Percentiles rank a stretch among this genome's conserved stretches.
phyloP scores from a whole-genome alignment of 2,113 vertebrate genomes.

The Dicentrarchus labrax region DNA sequence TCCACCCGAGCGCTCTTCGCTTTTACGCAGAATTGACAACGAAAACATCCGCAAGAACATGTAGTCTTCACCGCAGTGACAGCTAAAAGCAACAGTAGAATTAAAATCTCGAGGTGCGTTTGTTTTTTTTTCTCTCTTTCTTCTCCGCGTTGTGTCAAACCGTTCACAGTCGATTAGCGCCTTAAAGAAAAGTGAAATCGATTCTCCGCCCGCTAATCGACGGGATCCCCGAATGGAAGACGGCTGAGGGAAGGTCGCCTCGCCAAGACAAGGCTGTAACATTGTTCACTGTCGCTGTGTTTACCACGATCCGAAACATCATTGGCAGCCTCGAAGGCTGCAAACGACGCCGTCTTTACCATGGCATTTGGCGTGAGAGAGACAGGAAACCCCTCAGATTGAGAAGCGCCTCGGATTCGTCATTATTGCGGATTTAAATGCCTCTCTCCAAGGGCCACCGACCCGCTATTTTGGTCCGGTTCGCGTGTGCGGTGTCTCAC shows the following conservation, averaged over 20 bases:
- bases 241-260: slow-evolving; percentile 65
- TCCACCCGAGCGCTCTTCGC: slow-evolving; percentile 55
- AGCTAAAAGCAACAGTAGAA: background rate
- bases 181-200: slow-evolving; percentile 68
- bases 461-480: slow-evolving; percentile 65
- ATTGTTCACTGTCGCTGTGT: slow-evolving; percentile 39
- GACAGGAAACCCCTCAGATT: slow-evolving; percentile 59
- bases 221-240: slow-evolving; percentile 77
- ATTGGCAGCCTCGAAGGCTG: slow-evolving; percentile 64
- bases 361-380: slow-evolving; percentile 69
- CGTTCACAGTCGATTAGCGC: slow-evolving; percentile 56
- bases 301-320: slow-evolving; percentile 34
- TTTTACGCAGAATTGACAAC: slow-evolving; percentile 63
- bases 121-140: background rate
- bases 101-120: background rate
- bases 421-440: slow-evolving; percentile 83
- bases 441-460: slow-evolving; percentile 75
- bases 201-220: slow-evolving; percentile 57
- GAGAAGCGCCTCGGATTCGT: slow-evolving; percentile 69
- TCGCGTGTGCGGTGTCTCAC: slow-evolving; percentile 50
- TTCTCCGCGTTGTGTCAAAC: slow-evolving; percentile 19
- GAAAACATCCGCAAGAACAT: slow-evolving; percentile 48
- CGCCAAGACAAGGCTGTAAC: slow-evolving; percentile 54
- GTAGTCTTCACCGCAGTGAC: slow-evolving; percentile 44
- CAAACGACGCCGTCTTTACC: slow-evolving; percentile 60